Evolutionary conservation across 2,888 invertebrate genomes (phyloP).

Genomic region (Eupithecia insigniata): DNA sequence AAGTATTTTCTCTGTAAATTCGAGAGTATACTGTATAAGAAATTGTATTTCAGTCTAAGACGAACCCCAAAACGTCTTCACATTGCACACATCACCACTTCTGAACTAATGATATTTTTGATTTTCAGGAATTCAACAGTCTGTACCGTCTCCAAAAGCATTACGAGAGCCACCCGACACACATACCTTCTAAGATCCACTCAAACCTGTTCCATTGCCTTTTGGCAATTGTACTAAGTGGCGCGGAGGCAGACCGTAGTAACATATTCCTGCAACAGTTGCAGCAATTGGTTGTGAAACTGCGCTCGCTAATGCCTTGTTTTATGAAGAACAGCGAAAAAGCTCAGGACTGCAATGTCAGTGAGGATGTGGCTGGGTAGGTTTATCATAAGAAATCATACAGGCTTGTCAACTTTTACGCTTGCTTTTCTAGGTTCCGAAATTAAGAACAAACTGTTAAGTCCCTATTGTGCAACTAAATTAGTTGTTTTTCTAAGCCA

Average conservation of each 20-base stretch:
- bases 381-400: background rate
- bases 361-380: conserved; percentile 73
- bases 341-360: conserved; percentile 65
- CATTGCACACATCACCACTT: background rate
- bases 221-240: conserved; percentile 68
- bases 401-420: background rate
- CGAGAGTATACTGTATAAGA: no score
- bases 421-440: background rate
- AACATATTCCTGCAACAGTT: conserved; percentile 73
- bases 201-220: conserved; percentile 75
- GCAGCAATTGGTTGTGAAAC: conserved; percentile 68
- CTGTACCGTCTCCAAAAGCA: conserved; percentile 74
- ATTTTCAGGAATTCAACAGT: conserved; percentile 70
- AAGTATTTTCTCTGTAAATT: background rate
- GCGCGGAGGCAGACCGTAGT: conserved; percentile 62
- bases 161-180: conserved; percentile 73
- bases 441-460: background rate
- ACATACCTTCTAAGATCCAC: conserved; percentile 70
- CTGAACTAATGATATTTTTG: background rate
- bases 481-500: background rate
- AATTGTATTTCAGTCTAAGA: no score
- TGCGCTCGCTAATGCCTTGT: conserved; percentile 70
- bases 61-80: background rate
- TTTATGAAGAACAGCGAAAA: conserved; percentile 60
- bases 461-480: background rate